Base-by-base conservation (phyloP, 2,888 invertebrate species). In the Stenodema calcarata region DNA sequence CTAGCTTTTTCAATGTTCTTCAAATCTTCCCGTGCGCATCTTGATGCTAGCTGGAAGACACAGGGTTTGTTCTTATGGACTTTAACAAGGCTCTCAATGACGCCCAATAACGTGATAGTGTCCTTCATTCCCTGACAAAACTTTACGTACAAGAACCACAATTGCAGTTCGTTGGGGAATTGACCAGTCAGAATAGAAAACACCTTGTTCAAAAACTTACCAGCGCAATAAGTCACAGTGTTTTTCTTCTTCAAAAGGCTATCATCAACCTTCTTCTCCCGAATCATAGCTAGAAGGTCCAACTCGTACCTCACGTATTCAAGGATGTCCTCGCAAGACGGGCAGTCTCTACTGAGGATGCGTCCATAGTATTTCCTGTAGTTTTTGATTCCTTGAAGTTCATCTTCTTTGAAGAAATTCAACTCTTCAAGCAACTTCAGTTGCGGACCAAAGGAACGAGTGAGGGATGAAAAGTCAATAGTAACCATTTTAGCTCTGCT, bases 31-130 rank as follows among this genome's bases (percentile, higher is more conserved):
- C 94, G 93, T 91, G 96, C 95, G 94, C 95, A 96, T 89, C 93
- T 93, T 11, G 96, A 96, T 0, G 97, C 96, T 89, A 95, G 91
- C 86, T 95, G 93, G 96, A 97, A 98, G 88, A 95, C 92, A 89
- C 94, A 93, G 12, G 95, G 94, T 89, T 95, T 94, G 81, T 95
- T 94, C n/a, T 94, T 94, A 90, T 96, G 95, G 9, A 94, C 92
- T 93, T 95, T 90, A 4, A 93, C 90, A 91, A 92, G 91, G 84
- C 90, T 90, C 0, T 90, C 90, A 41, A 92, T 90, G 88, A 92
- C 91, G 11, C 90, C 89, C 88, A 91, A 47, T 42, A 84, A 28
- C 11, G 70, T 44, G 7, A 44, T 35, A n/a, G 73, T 44, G 30
- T 84, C 84, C 18, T 73, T 70, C 84, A 84, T 84, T 90, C 94